A percentile compares a stretch with the other conserved stretches of the same genome.
Evolutionary conservation across 2,797 vertebrate genomes (phyloP).

Genomic region (Petrocephalus sullivani): DNA sequence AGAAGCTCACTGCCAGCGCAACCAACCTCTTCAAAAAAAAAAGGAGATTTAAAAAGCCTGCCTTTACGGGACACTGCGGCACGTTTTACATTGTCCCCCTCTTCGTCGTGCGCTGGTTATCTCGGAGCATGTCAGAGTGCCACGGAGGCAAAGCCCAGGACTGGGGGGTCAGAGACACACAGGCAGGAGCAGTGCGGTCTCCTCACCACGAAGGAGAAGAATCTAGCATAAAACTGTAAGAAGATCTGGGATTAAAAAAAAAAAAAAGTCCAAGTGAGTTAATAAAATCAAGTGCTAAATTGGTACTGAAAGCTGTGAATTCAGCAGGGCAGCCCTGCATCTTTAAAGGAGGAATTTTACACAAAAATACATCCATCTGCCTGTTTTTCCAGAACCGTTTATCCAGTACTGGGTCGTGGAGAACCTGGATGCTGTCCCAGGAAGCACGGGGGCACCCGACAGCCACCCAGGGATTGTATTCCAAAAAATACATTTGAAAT

Average conservation of each 20-base stretch:
- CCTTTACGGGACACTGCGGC: conserved; percentile 6
- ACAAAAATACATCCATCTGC: background rate
- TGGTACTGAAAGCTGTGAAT: background rate
- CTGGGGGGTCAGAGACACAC: background rate
- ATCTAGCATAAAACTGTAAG: background rate
- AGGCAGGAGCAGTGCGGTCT: background rate
- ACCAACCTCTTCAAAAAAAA: conserved; percentile 22
- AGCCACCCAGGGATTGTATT: background rate
- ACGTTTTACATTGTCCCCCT: background rate
- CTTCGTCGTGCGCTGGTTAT: background rate
- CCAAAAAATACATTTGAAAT: background rate
- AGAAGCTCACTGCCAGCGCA: conserved; percentile 33
- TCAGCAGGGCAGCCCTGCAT: background rate
- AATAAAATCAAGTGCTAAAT: background rate
- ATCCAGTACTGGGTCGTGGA: background rate
- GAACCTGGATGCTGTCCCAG: background rate
- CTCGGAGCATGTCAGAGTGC: background rate
- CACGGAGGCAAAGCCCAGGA: background rate
- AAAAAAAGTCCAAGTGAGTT: background rate
- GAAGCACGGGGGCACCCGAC: background rate
- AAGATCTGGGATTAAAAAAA: background rate
- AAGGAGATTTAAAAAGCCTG: background rate
- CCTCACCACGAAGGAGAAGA: background rate
- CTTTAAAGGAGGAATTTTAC: background rate
- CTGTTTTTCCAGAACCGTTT: background rate